Conservation (phyloP, 2,113 vertebrate genomes). For the Porphyrio hochstetteri region DNA sequence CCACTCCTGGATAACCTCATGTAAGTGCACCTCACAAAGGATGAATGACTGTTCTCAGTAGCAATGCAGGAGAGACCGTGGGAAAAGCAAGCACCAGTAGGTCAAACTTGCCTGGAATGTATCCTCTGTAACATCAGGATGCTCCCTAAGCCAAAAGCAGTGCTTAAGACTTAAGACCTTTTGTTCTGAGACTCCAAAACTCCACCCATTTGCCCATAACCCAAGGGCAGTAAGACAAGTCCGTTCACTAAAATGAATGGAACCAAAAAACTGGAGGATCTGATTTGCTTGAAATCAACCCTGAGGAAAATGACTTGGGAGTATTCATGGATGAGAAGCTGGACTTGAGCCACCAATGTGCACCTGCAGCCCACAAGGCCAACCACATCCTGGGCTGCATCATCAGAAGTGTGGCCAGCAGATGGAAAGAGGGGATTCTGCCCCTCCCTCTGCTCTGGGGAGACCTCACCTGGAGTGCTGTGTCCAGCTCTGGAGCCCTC, state of each 20-base stretch:
- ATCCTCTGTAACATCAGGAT: background rate
- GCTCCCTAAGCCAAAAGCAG: background rate
- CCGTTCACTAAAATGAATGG: background rate
- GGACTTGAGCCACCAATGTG: no score
- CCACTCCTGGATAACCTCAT: background rate
- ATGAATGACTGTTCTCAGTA: background rate
- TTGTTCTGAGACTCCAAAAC: accelerated
- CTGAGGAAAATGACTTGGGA: no score
- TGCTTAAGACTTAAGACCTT: accelerated
- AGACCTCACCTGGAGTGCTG: no score
- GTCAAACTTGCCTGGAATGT: accelerated
- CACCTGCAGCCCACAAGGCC: no score
- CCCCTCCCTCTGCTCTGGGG: no score
- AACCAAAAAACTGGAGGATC: background rate
- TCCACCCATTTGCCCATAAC: background rate
- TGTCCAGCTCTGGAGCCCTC: no score
- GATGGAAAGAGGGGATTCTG: no score
- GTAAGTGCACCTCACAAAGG: background rate
- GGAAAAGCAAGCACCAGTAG: background rate
- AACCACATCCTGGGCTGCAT: no score
- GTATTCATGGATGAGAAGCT: no score
- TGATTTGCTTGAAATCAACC: no score
- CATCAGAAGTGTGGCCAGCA: no score
- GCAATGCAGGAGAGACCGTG: no score
- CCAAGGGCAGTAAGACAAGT: background rate